These are phyloP conservation scores for Sterrhoptilus dennistouni DNA, from an alignment of 2,113 vertebrate genomes.

Conservation along the genomic window DNA sequence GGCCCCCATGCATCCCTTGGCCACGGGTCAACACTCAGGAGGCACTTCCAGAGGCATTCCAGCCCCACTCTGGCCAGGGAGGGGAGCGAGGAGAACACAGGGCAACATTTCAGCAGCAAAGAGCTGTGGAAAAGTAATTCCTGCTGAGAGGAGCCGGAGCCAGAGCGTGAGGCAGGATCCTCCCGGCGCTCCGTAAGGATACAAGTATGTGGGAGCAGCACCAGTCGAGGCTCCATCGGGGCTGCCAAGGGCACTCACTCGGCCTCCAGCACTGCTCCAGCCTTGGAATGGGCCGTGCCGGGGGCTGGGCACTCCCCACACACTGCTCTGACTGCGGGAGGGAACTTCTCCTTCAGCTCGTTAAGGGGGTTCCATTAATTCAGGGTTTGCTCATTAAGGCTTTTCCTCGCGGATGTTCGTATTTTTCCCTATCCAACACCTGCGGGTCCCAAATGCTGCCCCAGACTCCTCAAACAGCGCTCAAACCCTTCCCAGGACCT, in stretches of 20 bases:
- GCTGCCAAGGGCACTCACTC: neutral
- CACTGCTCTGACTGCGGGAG: rapidly evolving
- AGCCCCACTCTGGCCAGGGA: neutral
- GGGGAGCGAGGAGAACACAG: neutral
- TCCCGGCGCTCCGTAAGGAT: neutral
- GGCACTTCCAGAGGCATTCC: neutral
- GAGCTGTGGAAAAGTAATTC: neutral
- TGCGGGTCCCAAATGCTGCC: neutral
- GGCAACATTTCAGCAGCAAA: neutral
- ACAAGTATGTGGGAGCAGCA: slow-evolving; percentile 14
- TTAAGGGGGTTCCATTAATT: neutral
- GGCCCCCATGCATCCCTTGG: neutral
- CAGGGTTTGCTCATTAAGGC: too few species aligned
- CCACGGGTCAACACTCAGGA: neutral
- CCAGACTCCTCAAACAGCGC: neutral
- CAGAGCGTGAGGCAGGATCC: neutral
- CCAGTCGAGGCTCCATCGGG: neutral
- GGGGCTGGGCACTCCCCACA: neutral
- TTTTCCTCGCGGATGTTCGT: neutral
- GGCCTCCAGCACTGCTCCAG: neutral
- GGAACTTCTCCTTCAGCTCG: neutral
- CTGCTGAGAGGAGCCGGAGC: neutral
- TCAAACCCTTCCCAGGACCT: neutral
- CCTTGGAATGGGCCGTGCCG: rapidly evolving
- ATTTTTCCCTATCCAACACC: neutral